These are phyloP conservation scores for Rambutsinella grinnellia DNA, from an alignment of 2,888 invertebrate species.

Conservation along the genomic window DNA sequence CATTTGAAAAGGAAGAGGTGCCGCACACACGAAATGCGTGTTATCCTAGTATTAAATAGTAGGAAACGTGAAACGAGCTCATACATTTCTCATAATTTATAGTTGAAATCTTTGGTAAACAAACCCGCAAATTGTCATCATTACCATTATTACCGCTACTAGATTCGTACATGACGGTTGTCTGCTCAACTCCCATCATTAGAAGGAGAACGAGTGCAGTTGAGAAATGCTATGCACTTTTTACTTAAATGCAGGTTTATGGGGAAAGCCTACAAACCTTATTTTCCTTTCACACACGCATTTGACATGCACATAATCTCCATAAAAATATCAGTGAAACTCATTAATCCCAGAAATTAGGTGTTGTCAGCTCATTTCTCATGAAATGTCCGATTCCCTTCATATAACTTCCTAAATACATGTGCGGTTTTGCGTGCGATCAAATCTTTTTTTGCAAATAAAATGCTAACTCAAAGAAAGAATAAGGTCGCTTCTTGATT, in stretches of 20 bases:
- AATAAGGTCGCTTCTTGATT: constrained; percentile 21
- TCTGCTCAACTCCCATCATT: no score
- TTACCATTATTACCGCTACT: constrained; percentile 7
- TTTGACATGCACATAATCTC: background rate
- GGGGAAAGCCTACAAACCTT: constrained; percentile 27
- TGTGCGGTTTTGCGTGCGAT: background rate
- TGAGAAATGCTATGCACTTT: no score
- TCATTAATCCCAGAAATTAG: constrained; percentile 14
- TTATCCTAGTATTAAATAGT: constrained; percentile 28
- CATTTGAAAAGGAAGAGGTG: background rate
- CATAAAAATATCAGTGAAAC: no score
- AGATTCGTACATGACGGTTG: no score
- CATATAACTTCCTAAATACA: background rate
- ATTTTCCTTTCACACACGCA: constrained; percentile 22
- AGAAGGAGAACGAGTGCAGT: no score
- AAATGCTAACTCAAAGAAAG: background rate
- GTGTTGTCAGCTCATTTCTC: constrained; percentile 20
- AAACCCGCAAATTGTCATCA: constrained; percentile 52
- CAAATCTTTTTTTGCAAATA: background rate
- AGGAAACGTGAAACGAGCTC: constrained; percentile 18
- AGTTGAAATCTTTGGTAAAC: constrained; percentile 44
- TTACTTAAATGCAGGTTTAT: background rate
- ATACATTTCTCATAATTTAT: constrained; percentile 40
- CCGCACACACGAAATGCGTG: constrained; percentile 50
- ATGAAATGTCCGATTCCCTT: background rate